Conservation (phyloP, 2,113 vertebrate species). For the Arvicanthis niloticus region DNA sequence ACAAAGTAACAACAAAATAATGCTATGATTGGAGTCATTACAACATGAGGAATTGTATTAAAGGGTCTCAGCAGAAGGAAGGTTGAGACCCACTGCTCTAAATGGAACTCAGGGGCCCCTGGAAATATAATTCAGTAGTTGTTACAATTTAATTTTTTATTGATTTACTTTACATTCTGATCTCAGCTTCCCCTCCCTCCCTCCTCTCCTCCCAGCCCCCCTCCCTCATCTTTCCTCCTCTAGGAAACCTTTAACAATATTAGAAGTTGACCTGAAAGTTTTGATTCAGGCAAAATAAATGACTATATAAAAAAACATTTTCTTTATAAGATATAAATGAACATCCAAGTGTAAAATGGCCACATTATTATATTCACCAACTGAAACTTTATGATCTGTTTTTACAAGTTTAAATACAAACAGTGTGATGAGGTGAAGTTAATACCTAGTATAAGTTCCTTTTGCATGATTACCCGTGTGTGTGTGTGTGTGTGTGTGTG, state of each 20-base stretch:
- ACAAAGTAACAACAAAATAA: neutral
- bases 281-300: neutral
- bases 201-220: too few species aligned
- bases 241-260: neutral
- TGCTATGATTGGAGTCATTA: neutral
- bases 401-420: conserved; percentile 8
- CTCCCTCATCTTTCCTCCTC: too few species aligned
- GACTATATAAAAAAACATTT: neutral
- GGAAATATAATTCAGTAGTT: neutral
- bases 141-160: neutral
- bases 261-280: neutral
- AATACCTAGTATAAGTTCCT: neutral
- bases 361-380: neutral
- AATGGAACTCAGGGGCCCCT: neutral
- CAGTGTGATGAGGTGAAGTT: neutral
- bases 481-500: neutral
- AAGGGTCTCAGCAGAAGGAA: neutral
- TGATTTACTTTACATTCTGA: too few species aligned
- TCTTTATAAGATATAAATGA: conserved; percentile 17
- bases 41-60: neutral
- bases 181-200: too few species aligned
- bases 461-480: neutral
- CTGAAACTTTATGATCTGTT: neutral
- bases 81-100: neutral
- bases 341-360: neutral